These are phyloP conservation scores for Amorpha juglandis DNA, from an alignment of 2,888 invertebrate genomes.

Conservation along the genomic window DNA sequence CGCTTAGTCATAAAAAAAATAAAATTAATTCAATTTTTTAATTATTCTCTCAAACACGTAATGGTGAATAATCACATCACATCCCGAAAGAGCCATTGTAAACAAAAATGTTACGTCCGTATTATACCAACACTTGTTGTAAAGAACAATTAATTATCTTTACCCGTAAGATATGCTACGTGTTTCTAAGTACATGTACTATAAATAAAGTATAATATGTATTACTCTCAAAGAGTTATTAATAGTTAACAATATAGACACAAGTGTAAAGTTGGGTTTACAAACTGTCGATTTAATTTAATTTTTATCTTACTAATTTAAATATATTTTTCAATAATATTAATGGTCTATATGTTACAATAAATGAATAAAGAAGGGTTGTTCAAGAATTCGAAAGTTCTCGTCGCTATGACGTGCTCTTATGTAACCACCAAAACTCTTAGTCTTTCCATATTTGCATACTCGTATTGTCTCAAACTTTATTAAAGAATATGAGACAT, in stretches of 20 bases:
- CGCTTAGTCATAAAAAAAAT: too few relatives aligned
- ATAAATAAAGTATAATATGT: background rate
- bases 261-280: background rate
- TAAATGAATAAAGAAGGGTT: too few relatives aligned
- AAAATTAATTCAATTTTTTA: background rate
- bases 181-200: background rate
- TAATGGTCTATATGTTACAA: too few relatives aligned
- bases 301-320: background rate
- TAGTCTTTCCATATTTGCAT: background rate
- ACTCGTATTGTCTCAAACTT: background rate
- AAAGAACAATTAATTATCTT: background rate
- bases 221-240: background rate
- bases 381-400: background rate
- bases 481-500: too few relatives aligned
- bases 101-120: background rate
- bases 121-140: background rate
- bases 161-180: background rate
- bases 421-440: background rate
- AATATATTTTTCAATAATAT: background rate
- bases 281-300: background rate
- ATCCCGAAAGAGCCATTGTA: background rate
- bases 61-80: too few relatives aligned
- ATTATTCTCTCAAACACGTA: background rate
- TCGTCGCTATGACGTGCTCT: background rate
- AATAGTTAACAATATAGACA: slow-evolving; percentile 7